phyloP scores from a whole-genome alignment of 2,888 invertebrate genomes.

The Laothoe populi region DNA sequence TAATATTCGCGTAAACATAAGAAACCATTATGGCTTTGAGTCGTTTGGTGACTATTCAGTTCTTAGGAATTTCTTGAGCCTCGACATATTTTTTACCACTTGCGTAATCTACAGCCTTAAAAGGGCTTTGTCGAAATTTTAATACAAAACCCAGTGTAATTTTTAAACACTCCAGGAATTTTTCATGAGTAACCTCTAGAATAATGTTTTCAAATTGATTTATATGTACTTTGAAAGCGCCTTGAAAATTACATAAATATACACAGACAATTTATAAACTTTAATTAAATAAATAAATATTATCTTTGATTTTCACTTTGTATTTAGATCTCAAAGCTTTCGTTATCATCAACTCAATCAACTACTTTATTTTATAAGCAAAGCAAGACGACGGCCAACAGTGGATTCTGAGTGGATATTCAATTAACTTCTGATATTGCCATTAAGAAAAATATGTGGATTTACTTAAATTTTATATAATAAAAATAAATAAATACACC shows the following conservation, averaged over 20 bases:
- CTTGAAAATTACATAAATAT: background rate
- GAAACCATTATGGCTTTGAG: no score
- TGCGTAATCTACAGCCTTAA: no score
- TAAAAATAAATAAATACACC: no score
- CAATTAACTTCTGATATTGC: slow-evolving; percentile 12
- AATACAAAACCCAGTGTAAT: no score
- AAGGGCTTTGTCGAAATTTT: no score
- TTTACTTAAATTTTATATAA: background rate
- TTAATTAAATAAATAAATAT: slow-evolving; percentile 1
- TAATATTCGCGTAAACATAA: no score
- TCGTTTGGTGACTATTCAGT: no score
- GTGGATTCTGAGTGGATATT: background rate
- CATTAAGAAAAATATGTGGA: background rate
- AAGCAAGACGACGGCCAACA: background rate
- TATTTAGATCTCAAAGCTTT: slow-evolving; percentile 3
- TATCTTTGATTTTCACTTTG: background rate
- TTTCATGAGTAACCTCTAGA: no score
- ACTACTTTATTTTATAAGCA: slow-evolving; percentile 11
- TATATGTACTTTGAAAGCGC: background rate
- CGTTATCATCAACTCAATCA: background rate
- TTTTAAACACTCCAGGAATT: no score
- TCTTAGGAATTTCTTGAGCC: no score
- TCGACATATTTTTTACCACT: no score
- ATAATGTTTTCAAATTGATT: no score
- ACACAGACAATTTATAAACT: background rate